These are phyloP conservation scores for Lasioglossum calceatum DNA, from an alignment of 2,888 invertebrate genomes.

Conservation along the genomic window DNA sequence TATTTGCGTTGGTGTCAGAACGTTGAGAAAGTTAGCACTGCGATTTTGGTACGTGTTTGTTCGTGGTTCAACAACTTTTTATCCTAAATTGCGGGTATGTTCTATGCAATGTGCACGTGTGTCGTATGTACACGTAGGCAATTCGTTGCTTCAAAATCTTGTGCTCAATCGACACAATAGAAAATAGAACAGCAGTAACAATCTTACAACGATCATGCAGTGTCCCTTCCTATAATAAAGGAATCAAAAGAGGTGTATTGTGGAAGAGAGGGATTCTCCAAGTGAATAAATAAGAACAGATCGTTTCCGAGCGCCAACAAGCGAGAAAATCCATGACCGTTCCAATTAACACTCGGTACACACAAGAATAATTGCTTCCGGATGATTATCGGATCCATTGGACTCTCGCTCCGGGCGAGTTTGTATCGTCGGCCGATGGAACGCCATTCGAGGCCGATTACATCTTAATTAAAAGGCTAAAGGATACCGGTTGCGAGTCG, in stretches of 20 bases:
- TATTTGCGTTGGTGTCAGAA: background rate
- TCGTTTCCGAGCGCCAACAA: background rate
- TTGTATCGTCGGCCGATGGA: constrained; percentile 9
- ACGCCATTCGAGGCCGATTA: background rate
- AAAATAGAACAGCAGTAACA: background rate
- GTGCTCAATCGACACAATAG: background rate
- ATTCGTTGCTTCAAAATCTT: background rate
- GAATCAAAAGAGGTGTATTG: background rate
- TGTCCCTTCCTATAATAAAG: background rate
- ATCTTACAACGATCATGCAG: background rate
- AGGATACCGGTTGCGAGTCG: background rate
- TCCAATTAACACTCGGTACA: constrained; percentile 14
- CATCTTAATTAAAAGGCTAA: constrained; percentile 32
- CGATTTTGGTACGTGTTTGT: background rate
- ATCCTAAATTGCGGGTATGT: background rate
- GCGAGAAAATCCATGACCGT: background rate
- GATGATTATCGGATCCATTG: constrained; percentile 3
- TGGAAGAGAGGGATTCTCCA: background rate
- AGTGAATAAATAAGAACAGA: background rate
- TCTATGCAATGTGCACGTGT: background rate
- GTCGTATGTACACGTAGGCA: no score
- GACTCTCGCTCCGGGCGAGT: background rate
- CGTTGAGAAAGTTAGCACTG: background rate
- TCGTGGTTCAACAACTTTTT: background rate
- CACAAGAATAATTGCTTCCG: constrained; percentile 11